Base-by-base conservation (phyloP, 2,113 vertebrate species). In the Chaetorhynchus papuensis region DNA sequence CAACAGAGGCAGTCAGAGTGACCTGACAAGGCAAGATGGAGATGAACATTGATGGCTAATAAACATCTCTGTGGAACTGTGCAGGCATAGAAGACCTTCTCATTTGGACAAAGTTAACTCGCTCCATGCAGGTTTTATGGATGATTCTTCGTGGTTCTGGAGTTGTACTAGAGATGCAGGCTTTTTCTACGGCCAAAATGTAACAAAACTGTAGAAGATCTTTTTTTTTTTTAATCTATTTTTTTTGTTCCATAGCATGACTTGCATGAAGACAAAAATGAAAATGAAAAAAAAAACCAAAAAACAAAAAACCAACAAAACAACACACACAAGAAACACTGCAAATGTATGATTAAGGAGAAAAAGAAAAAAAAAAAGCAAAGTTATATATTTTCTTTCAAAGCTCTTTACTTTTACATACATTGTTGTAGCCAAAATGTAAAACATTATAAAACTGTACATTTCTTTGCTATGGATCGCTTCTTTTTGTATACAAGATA, bases 191-290 rank as follows among this genome's bases (percentile, higher is more conserved):
- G 97, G 98, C 98, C 98, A 97, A 98, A 98, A 98, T 97, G 97
- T 98, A 98, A 98, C 98, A 96, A 98, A 96, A 98, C 97, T 98
- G 97, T 98, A 98, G 98, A 98, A 97, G 97, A 98, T 96, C 86
- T 88, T 84, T 98, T 98, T 97, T 96, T 98, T 98, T 97, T 97
- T 92, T 64, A 81, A 94, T 59, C 86, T 97, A 91, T 97, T 97
- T 98, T 98, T 97, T 98, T 98, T 98, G 97, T 98, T 99, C 97
- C 95, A 97, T 98, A 98, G 99, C 98, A 99, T 99, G 99, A 98
- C 98, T 98, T 99, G 99, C 99, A 99, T 99, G 99, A 98, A 96
- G 98, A 98, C 95, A 97, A 97, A 97, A 98, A 98, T 92, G 82
- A 91, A 97, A 79, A 95, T 86, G 50, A 82, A 90, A 57, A 37